phyloP scores from a whole-genome alignment of 2,113 vertebrate species.

The Heteronetta atricapilla region DNA sequence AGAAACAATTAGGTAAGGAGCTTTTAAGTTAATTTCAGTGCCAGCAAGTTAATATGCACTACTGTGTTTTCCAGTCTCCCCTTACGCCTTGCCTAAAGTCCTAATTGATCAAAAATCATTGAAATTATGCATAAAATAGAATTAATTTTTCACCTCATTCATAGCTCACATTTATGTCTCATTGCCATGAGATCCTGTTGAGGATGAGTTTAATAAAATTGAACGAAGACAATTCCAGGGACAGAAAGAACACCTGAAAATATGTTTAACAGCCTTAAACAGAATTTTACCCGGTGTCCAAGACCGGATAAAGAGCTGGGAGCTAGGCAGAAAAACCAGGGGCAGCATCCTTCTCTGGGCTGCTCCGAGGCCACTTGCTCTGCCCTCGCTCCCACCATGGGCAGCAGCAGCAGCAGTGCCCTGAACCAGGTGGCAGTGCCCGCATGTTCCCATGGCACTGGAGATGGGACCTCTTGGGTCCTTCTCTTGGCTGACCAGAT shows the following conservation, averaged over 20 bases:
- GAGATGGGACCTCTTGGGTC: background rate
- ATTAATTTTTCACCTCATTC: background rate
- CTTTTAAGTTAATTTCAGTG: background rate
- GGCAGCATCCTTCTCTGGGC: background rate
- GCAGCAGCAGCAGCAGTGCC: no score
- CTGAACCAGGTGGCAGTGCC: accelerated
- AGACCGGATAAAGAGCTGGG: no score
- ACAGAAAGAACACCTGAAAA: background rate
- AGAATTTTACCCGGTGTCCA: background rate
- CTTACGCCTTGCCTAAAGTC: background rate
- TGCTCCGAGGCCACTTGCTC: background rate
- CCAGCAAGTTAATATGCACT: background rate
- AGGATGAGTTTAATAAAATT: background rate
- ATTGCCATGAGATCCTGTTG: background rate
- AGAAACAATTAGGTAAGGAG: background rate
- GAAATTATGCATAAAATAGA: background rate
- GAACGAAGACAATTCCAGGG: background rate
- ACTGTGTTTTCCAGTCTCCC: background rate
- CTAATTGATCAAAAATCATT: background rate
- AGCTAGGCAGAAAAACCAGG: background rate
- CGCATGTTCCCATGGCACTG: background rate
- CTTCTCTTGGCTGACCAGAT: background rate
- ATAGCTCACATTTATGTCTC: background rate
- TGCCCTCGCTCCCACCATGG: background rate
- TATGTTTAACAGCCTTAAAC: background rate